phyloP scores from a whole-genome alignment of 1,140 invertebrate species.

The Hypsibius dujardini region DNA sequence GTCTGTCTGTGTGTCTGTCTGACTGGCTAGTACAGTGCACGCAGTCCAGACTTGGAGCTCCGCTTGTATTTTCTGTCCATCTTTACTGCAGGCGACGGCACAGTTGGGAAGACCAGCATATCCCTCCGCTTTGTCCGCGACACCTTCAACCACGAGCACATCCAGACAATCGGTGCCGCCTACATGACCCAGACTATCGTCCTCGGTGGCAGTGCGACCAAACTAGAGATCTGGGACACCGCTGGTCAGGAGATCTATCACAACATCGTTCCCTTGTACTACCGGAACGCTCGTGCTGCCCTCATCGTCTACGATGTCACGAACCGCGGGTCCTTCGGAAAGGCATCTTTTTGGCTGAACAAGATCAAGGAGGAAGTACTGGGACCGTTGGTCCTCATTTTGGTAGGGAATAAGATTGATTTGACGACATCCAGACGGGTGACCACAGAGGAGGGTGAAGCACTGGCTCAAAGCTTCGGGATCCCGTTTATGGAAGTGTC shows the following conservation, averaged over 20 bases:
- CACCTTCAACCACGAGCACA: slow-evolving; percentile 31
- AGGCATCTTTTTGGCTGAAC: slow-evolving; percentile 67
- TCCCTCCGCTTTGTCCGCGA: slow-evolving; percentile 35
- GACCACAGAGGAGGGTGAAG: slow-evolving; percentile 45
- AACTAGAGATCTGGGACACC: slow-evolving; percentile 55
- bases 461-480: not conserved
- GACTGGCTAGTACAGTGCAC: too few relatives aligned
- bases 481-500: not conserved
- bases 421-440: slow-evolving; percentile 46
- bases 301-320: slow-evolving; percentile 79
- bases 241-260: slow-evolving; percentile 60
- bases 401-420: slow-evolving; percentile 70
- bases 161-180: slow-evolving; percentile 36
- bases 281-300: slow-evolving; percentile 77
- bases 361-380: slow-evolving; percentile 68
- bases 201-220: slow-evolving; percentile 31
- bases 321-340: slow-evolving; percentile 58
- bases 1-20: too few relatives aligned
- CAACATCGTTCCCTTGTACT: slow-evolving; percentile 55
- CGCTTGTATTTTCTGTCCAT: too few relatives aligned
- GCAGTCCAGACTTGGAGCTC: too few relatives aligned
- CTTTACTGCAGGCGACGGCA: not conserved
- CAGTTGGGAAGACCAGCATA: slow-evolving; percentile 35
- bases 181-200: slow-evolving; percentile 36
- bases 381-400: slow-evolving; percentile 68